Evolutionary conservation across 92 coral and sea anemone species (phyloP), one percentile per base, ranked within the genome.

Genomic region (Phenganax subtilis): DNA sequence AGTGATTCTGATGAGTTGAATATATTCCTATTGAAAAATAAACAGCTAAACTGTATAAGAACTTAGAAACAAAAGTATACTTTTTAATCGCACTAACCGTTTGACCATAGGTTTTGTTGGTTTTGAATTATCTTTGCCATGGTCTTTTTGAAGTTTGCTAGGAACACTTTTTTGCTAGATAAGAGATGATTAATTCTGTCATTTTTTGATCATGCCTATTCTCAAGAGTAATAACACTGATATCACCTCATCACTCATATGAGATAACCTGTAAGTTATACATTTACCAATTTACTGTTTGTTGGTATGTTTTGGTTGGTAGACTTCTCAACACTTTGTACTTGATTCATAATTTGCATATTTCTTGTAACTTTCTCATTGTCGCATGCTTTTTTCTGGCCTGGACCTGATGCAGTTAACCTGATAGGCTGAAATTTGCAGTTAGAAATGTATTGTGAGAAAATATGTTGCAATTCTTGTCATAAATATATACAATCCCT

Each of bases 121-220:
- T 56, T 16, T 56, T 76, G 44, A 28, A 15, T 47, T 54, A n/a
- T 51, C 55, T 10, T 56, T 76, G 69, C 25, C 8, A 6, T 37
- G 5, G 31, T 27, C 72, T 30, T 66, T 37, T 66, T 65, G 51
- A 2, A 51, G n/a, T 63, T 78, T 78, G n/a, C 5, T n/a, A 17
- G 81, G 81, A 57, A 76, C 67, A 31, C 81, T 76, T 17, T 76
- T 56, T 56, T 76, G 81, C 81, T 76, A 27, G 56, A 57, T 56
- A 20, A 20, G 25, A 3, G 51, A 76, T 37, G 47, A 37, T 37
- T 37, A 37, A 37, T 2, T 1, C 47, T 1, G 47, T 37, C 2
- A 37, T 37, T 37, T 37, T 37, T 37, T 37, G 47, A 37, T 5
- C 47, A 37, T 37, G 47, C 47, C 5, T 37, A 37, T 37, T 37